These are phyloP conservation scores for Penelope pileata DNA, from an alignment of 2,113 vertebrate species.

Conservation along the genomic window DNA sequence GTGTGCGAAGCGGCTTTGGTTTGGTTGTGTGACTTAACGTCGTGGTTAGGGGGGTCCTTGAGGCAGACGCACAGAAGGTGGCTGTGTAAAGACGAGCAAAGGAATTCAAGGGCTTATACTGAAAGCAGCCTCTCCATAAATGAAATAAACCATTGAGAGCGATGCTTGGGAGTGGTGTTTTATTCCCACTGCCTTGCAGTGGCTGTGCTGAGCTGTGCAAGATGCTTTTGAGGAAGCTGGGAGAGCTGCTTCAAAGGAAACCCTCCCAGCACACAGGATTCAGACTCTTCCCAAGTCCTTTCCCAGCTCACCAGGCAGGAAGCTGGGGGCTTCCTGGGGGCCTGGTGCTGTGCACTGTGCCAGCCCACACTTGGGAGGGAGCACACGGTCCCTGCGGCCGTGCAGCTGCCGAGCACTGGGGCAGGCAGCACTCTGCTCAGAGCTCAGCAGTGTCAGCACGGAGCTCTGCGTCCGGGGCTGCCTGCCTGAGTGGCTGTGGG, in stretches of 20 bases:
- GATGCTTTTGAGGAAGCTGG: not conserved
- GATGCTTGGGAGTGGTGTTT: not conserved
- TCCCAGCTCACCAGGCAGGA: slow-evolving; percentile 48
- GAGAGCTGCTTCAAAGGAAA: not conserved
- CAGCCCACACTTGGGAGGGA: slow-evolving; percentile 51
- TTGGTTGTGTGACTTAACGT: not conserved
- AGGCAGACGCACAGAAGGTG: not conserved
- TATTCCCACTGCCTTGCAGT: not conserved
- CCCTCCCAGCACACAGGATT: rapidly evolving
- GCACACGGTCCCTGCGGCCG: not conserved
- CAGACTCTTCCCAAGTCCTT: not conserved
- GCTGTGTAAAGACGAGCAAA: not conserved
- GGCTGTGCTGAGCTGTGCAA: not conserved
- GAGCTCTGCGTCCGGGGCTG: slow-evolving; percentile 50
- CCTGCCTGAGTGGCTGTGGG: slow-evolving; percentile 37
- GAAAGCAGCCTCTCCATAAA: not conserved
- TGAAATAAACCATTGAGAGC: not conserved
- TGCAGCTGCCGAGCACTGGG: slow-evolving; percentile 28
- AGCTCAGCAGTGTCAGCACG: slow-evolving; percentile 38
- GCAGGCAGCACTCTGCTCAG: not conserved
- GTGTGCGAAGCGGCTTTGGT: not conserved
- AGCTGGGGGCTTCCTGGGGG: slow-evolving; percentile 45
- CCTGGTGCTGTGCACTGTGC: not conserved
- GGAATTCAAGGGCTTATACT: not conserved
- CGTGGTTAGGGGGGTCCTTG: not conserved